Evolutionary conservation across 2,797 vertebrate genomes (phyloP).

Genomic region (Muscicapa striata): DNA sequence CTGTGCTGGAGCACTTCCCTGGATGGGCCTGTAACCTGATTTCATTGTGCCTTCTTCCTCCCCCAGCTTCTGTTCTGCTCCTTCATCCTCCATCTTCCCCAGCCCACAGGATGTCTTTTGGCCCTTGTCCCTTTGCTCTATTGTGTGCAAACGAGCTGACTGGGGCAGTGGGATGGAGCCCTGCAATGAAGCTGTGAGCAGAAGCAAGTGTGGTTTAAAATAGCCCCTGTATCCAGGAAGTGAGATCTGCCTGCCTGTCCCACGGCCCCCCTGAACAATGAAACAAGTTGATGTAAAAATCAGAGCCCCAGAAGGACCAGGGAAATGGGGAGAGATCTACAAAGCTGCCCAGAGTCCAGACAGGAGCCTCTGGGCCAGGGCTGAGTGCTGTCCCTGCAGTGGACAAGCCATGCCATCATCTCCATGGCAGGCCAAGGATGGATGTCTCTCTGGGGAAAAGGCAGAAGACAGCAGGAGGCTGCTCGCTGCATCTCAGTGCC

Average conservation of each 20-base stretch:
- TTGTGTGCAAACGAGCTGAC: conserved; percentile 2
- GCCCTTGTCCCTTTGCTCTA: background rate
- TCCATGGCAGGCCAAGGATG: rapidly evolving
- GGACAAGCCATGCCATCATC: background rate
- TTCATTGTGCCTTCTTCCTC: background rate
- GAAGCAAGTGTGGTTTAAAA: background rate
- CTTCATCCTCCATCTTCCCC: background rate
- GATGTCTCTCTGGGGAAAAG: background rate
- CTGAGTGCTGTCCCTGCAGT: rapidly evolving
- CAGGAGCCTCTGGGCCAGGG: background rate
- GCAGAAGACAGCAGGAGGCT: background rate
- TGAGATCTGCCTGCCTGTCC: background rate
- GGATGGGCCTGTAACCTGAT: background rate
- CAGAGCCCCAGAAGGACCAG: background rate
- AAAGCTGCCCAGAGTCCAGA: background rate
- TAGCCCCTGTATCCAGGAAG: conserved; percentile 52
- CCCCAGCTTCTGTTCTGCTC: background rate
- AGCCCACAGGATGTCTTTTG: background rate
- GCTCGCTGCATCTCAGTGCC: rapidly evolving
- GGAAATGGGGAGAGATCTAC: background rate
- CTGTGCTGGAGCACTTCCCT: background rate
- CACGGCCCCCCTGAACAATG: rapidly evolving
- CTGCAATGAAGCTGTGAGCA: background rate
- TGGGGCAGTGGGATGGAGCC: background rate
- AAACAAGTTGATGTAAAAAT: background rate